Percentiles rank a stretch among this genome's conserved stretches.
phyloP scores from a whole-genome alignment of 2,888 invertebrate genomes.

The Himalopsyche anomala region DNA sequence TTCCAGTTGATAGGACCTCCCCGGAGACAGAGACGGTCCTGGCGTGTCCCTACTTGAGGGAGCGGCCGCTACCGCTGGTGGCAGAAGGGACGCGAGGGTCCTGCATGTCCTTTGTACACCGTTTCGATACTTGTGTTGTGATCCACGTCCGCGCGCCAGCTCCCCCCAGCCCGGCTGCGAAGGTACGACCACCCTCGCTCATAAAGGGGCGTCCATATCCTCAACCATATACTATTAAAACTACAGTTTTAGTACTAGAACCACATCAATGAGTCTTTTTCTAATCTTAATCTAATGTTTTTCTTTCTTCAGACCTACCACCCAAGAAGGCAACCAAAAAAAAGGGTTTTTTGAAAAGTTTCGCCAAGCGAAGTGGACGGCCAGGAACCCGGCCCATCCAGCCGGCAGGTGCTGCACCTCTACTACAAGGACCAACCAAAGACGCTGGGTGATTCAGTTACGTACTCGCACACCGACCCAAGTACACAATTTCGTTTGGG shows the following conservation, averaged over 20 bases:
- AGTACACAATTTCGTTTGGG: not conserved
- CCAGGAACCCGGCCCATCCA: constrained; percentile 61
- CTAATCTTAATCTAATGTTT: too few species aligned
- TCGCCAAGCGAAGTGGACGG: constrained; percentile 46
- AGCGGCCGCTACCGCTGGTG: constrained; percentile 88
- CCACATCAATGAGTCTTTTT: too few species aligned
- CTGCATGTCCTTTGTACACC: constrained; percentile 83
- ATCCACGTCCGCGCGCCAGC: constrained; percentile 69
- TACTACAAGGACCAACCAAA: constrained; percentile 64
- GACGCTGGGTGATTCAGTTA: constrained; percentile 61
- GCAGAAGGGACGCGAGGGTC: constrained; percentile 83
- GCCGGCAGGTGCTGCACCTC: constrained; percentile 59
- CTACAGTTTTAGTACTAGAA: too few species aligned
- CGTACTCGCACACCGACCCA: not conserved
- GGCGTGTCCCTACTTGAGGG: constrained; percentile 88
- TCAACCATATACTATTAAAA: too few species aligned
- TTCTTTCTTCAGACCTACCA: constrained; percentile 41
- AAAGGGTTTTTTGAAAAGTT: too few species aligned
- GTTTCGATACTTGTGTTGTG: constrained; percentile 87
- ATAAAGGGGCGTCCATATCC: too few species aligned
- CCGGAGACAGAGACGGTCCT: constrained; percentile 88
- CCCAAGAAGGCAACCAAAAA: constrained; percentile 48
- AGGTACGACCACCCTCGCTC: constrained; percentile 29
- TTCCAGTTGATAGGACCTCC: constrained; percentile 86
- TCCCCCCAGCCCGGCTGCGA: constrained; percentile 54